Evolutionary conservation across 2,888 invertebrate genomes (phyloP).

Genomic region (Platycheirus rosarum): DNA sequence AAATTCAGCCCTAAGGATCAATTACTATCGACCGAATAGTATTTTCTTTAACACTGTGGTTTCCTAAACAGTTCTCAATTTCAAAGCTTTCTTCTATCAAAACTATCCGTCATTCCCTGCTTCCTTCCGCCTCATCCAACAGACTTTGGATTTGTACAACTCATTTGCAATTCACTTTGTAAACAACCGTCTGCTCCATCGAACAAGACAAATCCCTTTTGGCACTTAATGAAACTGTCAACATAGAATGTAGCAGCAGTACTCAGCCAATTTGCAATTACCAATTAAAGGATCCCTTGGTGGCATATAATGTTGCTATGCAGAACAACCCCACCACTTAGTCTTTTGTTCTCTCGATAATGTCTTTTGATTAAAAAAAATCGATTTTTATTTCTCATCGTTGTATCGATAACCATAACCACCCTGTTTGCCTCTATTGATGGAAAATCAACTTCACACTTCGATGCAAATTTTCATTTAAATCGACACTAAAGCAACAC

Average conservation of each 20-base stretch:
- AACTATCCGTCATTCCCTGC: too few species aligned
- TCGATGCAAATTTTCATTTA: slow-evolving; percentile 15
- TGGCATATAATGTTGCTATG: slow-evolving; percentile 29
- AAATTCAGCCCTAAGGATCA: too few species aligned
- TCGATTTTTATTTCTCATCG: slow-evolving; percentile 40
- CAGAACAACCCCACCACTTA: background rate
- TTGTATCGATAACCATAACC: background rate
- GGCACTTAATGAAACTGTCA: slow-evolving; percentile 59
- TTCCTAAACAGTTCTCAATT: too few species aligned
- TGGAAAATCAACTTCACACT: slow-evolving; percentile 35
- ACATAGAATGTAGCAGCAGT: slow-evolving; percentile 37
- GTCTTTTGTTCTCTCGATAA: background rate
- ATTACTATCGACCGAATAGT: too few species aligned
- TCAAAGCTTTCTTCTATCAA: too few species aligned
- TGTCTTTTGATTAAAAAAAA: slow-evolving; percentile 56
- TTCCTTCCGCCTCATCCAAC: background rate
- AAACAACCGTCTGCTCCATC: slow-evolving; percentile 28
- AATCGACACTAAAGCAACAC: slow-evolving; percentile 1
- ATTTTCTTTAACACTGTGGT: too few species aligned
- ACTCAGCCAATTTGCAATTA: slow-evolving; percentile 61
- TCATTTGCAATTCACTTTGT: slow-evolving; percentile 48
- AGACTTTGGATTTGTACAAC: slow-evolving; percentile 10
- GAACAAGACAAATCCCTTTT: slow-evolving; percentile 13
- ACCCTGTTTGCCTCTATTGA: background rate
- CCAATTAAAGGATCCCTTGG: slow-evolving; percentile 65